phyloP scores from a whole-genome alignment of 2,797 vertebrate genomes.

The Hirundo rustica region DNA sequence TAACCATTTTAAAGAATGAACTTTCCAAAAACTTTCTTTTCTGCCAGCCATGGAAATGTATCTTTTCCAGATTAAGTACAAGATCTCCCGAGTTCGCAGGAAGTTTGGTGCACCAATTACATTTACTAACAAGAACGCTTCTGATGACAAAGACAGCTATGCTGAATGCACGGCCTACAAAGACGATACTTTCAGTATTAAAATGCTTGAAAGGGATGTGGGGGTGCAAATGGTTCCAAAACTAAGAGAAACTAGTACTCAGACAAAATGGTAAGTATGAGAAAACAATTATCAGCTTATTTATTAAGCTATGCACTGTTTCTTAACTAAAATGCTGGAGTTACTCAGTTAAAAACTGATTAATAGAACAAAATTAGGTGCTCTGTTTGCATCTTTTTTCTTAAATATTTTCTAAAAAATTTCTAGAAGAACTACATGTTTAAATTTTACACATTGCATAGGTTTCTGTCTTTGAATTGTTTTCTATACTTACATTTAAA shows the following conservation, averaged over 20 bases:
- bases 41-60: not conserved
- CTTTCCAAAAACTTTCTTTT: not conserved
- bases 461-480: not conserved
- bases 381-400: not conserved
- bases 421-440: not conserved
- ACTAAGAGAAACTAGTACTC: constrained; percentile 76
- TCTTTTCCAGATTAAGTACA: constrained; percentile 79
- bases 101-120: constrained; percentile 74
- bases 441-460: not conserved
- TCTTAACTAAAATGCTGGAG: not conserved
- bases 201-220: constrained; percentile 79
- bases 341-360: not conserved
- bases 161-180: constrained; percentile 80
- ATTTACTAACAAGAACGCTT: constrained; percentile 80
- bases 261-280: constrained; percentile 85
- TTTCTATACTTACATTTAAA: not conserved
- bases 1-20: not conserved
- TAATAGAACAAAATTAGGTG: not conserved
- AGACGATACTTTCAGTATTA: constrained; percentile 84
- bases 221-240: constrained; percentile 77
- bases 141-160: constrained; percentile 72
- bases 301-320: not conserved
- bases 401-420: not conserved
- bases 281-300: not conserved
- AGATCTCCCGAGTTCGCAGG: constrained; percentile 77